Evolutionary conservation across 2,888 invertebrate genomes (phyloP), one percentile per base, ranked within the genome.

Genomic region (Vannuccia rotundouncinata): DNA sequence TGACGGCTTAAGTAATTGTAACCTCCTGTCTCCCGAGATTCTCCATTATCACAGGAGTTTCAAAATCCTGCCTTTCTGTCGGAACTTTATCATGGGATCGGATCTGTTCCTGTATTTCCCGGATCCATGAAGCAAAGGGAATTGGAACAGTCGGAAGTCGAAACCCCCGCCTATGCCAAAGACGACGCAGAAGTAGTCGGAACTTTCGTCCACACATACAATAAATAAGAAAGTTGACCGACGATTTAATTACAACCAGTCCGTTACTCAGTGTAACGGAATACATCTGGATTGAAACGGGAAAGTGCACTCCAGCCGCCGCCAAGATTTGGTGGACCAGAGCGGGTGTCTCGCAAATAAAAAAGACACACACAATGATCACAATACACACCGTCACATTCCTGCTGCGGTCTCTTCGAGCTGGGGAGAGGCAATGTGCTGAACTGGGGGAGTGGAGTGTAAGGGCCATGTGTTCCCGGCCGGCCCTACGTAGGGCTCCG

Each of bases 341-440:
- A 2, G 80, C 81, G 25, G 81, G 81, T 5, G 76, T 59, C 30
- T 81, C 81, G 60, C 81, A 81, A 27, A 81, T 81, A 25, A 81
- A 77, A 66, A 81, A 81, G 13, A 81, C 76, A 29, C 29, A 75
- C 13, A 81, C 79, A 29, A 81, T 73, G 0, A 81, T 59, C 25
- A 81, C 76, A 22, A 81, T 81, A 25, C 75, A 27, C 22, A 80
- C 59, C n/a, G 83, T 83, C 76, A 83, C 78, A 75, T 77, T 80
- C 31, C 82, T 76, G 66, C 82, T 82, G 28, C 79, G 31, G 17
- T 59, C 79, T 25, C 30, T 27, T 28, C 59, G 59, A 10, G 22
- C 60, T 10, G 25, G 45, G 59, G 73, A 76, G 10, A 29, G 45
- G 5, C 17, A 60, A 25, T 29, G 27, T 30, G 22, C 31, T 25